Percentiles rank a stretch among this genome's conserved stretches.
phyloP scores from a whole-genome alignment of 2,797 vertebrate genomes.

The Dicrostonyx torquatus region DNA sequence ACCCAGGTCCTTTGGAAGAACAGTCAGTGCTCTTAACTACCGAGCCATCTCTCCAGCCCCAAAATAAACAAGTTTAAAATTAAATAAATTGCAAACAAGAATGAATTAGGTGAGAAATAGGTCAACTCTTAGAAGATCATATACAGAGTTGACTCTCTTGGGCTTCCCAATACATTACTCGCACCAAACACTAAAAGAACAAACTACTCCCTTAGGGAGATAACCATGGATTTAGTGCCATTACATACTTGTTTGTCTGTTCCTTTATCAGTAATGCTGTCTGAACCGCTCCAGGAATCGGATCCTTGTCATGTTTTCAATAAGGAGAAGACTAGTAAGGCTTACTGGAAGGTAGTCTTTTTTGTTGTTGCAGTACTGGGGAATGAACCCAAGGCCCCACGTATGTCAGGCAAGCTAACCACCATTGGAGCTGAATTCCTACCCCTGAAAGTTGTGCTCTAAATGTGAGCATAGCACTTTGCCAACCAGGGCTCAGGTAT shows the following conservation, averaged over 20 bases:
- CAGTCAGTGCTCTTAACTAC: too few relatives aligned
- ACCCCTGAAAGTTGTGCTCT: not conserved
- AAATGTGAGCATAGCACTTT: not conserved
- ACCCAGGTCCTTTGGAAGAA: too few relatives aligned
- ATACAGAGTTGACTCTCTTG: not conserved
- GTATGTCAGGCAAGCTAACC: not conserved
- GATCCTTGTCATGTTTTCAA: not conserved
- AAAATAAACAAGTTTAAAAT: slow-evolving; percentile 9
- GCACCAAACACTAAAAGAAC: not conserved
- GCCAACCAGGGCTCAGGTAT: not conserved
- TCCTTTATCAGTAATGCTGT: not conserved
- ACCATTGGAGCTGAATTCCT: not conserved
- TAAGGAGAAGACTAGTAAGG: slow-evolving; percentile 10
- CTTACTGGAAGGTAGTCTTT: not conserved
- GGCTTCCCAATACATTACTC: not conserved
- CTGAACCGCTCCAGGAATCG: not conserved
- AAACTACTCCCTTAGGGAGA: too few relatives aligned
- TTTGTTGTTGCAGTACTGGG: not conserved
- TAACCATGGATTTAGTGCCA: not conserved
- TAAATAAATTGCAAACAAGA: slow-evolving; percentile 58
- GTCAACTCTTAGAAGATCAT: slow-evolving; percentile 32
- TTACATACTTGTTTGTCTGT: not conserved
- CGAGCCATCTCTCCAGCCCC: too few relatives aligned
- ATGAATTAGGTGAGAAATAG: slow-evolving; percentile 39
- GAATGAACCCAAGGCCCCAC: not conserved